Evolutionary conservation across 1,140 invertebrate species (phyloP).

Genomic region (Acyrthosiphon pisum): DNA sequence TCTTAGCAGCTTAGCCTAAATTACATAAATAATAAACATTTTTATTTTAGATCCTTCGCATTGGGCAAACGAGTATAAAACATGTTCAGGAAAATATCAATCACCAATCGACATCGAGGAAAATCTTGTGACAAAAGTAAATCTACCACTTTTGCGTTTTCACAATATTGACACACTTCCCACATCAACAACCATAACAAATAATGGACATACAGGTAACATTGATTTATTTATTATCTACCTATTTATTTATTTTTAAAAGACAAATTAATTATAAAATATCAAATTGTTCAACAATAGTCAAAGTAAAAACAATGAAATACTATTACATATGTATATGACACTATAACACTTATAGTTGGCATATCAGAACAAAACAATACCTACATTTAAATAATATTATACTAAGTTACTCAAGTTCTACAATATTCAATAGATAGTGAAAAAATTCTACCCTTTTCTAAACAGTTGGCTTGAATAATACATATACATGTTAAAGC

Average conservation of each 20-base stretch:
- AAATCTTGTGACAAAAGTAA: constrained; percentile 69
- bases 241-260: background rate
- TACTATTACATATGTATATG: background rate
- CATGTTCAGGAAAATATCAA: constrained; percentile 79
- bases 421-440: background rate
- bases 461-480: background rate
- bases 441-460: background rate
- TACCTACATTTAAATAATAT: background rate
- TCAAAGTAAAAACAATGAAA: background rate
- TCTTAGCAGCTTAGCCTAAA: background rate
- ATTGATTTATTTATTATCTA: background rate
- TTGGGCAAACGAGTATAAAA: constrained; percentile 73
- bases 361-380: background rate
- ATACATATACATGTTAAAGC: background rate
- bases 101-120: constrained; percentile 84
- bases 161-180: constrained; percentile 68
- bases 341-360: background rate
- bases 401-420: background rate
- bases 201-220: constrained; percentile 80
- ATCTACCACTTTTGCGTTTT: constrained; percentile 68
- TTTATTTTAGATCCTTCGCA: constrained; percentile 70
- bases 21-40: background rate
- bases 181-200: constrained; percentile 68
- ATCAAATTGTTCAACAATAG: background rate
- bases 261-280: background rate